phyloP scores from a whole-genome alignment of 2,797 vertebrate genomes.

The Ctenosaura bakeri region DNA sequence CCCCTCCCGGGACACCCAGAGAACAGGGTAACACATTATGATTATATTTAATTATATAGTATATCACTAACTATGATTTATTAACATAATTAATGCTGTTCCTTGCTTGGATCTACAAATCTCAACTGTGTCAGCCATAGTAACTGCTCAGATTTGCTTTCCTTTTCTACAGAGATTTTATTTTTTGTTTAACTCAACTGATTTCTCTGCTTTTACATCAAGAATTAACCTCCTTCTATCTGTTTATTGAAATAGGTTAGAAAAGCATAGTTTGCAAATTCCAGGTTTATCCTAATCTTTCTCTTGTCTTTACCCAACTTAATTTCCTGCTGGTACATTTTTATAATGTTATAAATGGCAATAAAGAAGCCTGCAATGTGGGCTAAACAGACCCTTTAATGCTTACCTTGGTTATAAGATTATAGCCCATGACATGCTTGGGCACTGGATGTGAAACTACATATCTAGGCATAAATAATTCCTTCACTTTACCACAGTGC shows the following conservation, averaged over 20 bases:
- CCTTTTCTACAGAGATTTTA: not conserved
- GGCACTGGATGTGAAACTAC: conserved; percentile 40
- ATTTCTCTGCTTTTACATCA: not conserved
- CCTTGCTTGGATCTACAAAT: not conserved
- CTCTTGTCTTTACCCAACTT: not conserved
- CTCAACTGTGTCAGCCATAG: not conserved
- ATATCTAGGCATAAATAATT: conserved; percentile 69
- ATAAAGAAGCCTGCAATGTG: conserved; percentile 19
- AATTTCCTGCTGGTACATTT: not conserved
- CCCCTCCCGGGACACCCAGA: no score
- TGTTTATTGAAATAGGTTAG: not conserved
- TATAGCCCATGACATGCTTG: conserved; percentile 56
- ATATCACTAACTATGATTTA: no score
- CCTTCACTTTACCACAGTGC: conserved; percentile 68
- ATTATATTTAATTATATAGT: no score
- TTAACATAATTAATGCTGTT: no score
- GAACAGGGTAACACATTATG: no score
- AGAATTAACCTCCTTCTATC: conserved; percentile 9
- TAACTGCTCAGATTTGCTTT: not conserved
- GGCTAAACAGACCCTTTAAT: conserved; percentile 30
- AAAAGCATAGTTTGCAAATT: not conserved
- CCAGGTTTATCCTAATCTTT: not conserved
- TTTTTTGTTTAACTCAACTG: not conserved
- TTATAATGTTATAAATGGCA: conserved; percentile 41
- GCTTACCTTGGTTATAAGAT: conserved; percentile 72